Evolutionary conservation across 2,888 invertebrate species (phyloP), one percentile per base, ranked within the genome.

Genomic region (Pseudeuparius sepicola): DNA sequence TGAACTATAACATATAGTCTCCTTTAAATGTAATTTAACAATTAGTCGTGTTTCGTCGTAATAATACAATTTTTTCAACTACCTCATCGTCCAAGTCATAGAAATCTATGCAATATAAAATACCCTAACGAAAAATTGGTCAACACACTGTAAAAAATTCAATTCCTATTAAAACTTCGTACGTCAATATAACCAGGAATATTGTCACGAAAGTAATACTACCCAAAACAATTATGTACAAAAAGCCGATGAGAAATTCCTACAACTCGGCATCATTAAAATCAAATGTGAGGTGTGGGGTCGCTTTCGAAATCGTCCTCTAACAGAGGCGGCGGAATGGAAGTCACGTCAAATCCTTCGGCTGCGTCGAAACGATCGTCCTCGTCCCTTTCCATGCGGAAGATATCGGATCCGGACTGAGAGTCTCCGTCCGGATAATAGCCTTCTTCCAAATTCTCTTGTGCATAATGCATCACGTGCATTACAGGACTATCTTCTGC

Each of bases 321-420:
- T 51, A 83, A 71, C 44, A 81, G 65, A 34, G 83, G 83, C 34
- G 83, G 83, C n/a, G 83, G 84, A 50, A 83, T 71, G 14, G 74
- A 77, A 18, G 78, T 72, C 12, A 83, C 76, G 52, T 83, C 82
- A 54, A 83, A 78, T 53, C 75, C 75, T 46, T 82, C 83, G n/a
- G 75, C 77, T 36, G 77, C 64, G 56, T 79, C 70, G 57, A 72
- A 68, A 51, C 78, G 70, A 56, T 82, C 71, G 34, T 59, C 60
- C 7, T 61, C 61, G 18, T 62, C 61, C 33, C 54, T 54, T 45
- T 63, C 63, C 60, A 62, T 63, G 7, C 62, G 59, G 44, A 60
- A 62, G 28, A 63, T 63, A 49, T 63, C 63, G 2, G 61, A 61
- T 12, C 67, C 67, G 2, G 67, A 65, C 44, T 69, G 68, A 14